A percentile compares a stretch with the other conserved stretches of the same genome.
phyloP scores from a whole-genome alignment of 1,140 invertebrate genomes.

The Diorhabda sublineata region DNA sequence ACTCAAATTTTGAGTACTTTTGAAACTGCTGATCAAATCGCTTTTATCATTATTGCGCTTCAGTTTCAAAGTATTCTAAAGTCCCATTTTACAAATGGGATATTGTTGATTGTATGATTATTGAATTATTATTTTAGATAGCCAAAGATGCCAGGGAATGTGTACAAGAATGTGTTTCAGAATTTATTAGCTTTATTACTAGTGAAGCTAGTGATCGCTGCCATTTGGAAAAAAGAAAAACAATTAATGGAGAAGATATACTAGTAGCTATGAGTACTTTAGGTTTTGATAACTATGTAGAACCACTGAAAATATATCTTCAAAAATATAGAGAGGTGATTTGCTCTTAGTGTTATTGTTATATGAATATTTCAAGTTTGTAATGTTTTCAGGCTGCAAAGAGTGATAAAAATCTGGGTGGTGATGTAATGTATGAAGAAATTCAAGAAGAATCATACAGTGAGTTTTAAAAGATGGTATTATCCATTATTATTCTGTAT shows the following conservation, averaged over 20 bases:
- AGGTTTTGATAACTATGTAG: slow-evolving; percentile 98
- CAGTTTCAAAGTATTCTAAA: neutral
- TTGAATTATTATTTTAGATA: slow-evolving; percentile 60
- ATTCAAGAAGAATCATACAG: slow-evolving; percentile 40
- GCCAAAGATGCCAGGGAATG: slow-evolving; percentile 99
- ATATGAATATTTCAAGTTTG: neutral
- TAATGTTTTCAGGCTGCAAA: slow-evolving; percentile 41
- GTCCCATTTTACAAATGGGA: too few relatives aligned
- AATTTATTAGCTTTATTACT: slow-evolving; percentile 99
- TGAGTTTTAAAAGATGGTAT: slow-evolving; percentile 27
- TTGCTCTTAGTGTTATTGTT: neutral
- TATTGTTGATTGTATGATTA: too few relatives aligned
- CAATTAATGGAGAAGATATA: slow-evolving; percentile 98
- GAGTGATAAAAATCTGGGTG: slow-evolving; percentile 42
- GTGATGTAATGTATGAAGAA: slow-evolving; percentile 42
- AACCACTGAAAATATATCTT: slow-evolving; percentile 92
- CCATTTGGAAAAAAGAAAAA: slow-evolving; percentile 97
- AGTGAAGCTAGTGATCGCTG: slow-evolving; percentile 96
- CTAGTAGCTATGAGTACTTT: slow-evolving; percentile 94
- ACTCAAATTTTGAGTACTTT: too few relatives aligned
- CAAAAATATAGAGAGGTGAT: slow-evolving; percentile 91
- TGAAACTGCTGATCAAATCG: neutral
- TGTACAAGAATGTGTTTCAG: slow-evolving; percentile 99
- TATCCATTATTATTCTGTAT: too few relatives aligned
- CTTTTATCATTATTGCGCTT: slow-evolving; percentile 7